A percentile compares a stretch with the other conserved stretches of the same genome.
phyloP scores from a whole-genome alignment of 2,113 vertebrate genomes.

The Cephalopterus ornatus region DNA sequence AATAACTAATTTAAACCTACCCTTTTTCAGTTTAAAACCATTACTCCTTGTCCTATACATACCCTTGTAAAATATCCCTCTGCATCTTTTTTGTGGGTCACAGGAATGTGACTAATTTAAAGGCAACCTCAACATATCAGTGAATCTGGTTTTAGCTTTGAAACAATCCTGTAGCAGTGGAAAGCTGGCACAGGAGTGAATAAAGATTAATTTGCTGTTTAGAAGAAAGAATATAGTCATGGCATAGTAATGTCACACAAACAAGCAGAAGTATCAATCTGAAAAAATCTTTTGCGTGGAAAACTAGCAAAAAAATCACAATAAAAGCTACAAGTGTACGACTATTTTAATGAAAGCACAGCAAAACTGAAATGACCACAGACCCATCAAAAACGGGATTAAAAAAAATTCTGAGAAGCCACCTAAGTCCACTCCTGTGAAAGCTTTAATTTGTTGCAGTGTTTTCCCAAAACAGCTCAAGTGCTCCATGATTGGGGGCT shows the following conservation, averaged over 20 bases:
- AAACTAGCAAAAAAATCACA: not conserved
- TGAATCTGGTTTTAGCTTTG: not conserved
- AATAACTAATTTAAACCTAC: not conserved
- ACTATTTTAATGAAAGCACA: not conserved
- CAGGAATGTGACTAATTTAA: not conserved
- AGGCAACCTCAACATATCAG: not conserved
- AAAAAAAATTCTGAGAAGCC: not conserved
- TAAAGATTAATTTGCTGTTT: constrained; percentile 18
- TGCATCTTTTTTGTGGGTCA: not conserved
- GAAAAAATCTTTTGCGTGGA: not conserved
- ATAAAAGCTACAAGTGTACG: not conserved
- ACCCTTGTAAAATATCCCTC: not conserved
- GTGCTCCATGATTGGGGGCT: not conserved
- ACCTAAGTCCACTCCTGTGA: rapidly evolving
- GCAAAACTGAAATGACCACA: not conserved
- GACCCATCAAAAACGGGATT: not conserved
- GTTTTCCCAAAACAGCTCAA: rapidly evolving
- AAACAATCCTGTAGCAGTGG: not conserved
- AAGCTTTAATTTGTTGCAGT: not conserved
- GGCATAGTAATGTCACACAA: constrained; percentile 21
- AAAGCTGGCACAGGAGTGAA: not conserved
- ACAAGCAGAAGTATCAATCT: constrained; percentile 3
- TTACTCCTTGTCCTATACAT: not conserved
- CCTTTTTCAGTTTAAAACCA: not conserved
- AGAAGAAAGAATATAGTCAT: not conserved